Evolutionary conservation across 2,113 vertebrate genomes (phyloP), one percentile per base, ranked within the genome.

Genomic region (Brachyhypopomus gauderio): DNA sequence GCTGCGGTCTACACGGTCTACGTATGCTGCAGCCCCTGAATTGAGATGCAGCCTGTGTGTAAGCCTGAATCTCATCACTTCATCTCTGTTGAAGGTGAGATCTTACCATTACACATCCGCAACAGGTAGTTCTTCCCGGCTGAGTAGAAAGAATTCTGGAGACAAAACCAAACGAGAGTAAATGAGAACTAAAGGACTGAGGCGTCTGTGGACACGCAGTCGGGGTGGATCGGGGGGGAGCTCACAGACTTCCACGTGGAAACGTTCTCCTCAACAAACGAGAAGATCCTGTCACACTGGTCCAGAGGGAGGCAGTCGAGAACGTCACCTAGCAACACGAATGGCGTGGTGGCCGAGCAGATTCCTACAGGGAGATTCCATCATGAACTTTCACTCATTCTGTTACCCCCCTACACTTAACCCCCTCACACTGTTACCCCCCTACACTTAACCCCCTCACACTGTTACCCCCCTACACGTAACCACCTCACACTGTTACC

Each of bases 91-190:
- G 1, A 48, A 4, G 12, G 45, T 9, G 45, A 19, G n/a, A 4
- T 58, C 95, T 96, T 91, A 99, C 98, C 98, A 85, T 99, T 99
- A 88, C 98, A 99, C 98, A 99, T 99, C 87, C 98, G 95, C 62
- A 99, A 90, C 88, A 99, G 91, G 89, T 99, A 99, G 88, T 99
- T 99, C 87, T 99, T 99, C 77, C 98, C 98, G 36, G 98, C 98
- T 52, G 96, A 96, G 90, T 99, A 99, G 89, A 99, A 99, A 0
- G 93, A 96, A 87, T 92, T 98, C 98, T 99, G 89, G 85, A 87
- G 87, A 91, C 80, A 76, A 86, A 20, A 22, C 83, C 58, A 80
- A 59, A 77, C 62, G 38, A 23, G 23, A 3, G 52, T 17, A 27
- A 64, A 36, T 20, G 27, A 38, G 41, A 27, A 36, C 0, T 0